A percentile compares a stretch with the other conserved stretches of the same genome.
Evolutionary conservation across 2,888 invertebrate genomes (phyloP).

Genomic region (Rotaria magnacalcarata): DNA sequence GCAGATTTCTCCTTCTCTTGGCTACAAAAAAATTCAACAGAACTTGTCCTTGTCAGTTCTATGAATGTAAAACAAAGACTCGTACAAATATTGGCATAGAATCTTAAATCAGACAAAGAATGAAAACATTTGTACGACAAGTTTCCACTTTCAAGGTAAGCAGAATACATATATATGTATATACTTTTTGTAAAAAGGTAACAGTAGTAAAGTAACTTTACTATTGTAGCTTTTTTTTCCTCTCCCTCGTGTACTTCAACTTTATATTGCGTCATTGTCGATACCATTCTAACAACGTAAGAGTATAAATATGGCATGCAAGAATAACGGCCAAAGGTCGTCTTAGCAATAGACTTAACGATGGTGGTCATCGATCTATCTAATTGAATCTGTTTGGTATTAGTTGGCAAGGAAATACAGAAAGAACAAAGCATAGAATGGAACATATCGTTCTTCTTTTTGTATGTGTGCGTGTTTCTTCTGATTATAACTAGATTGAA

Average conservation of each 20-base stretch:
- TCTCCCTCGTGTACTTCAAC: neutral
- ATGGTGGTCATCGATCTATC: slow-evolving; percentile 26
- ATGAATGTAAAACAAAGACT: neutral
- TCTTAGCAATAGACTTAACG: neutral
- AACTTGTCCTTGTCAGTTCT: neutral
- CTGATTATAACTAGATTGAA: neutral
- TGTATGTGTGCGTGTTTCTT: neutral
- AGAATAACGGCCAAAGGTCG: slow-evolving; percentile 18
- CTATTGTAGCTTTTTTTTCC: neutral
- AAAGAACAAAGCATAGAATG: neutral
- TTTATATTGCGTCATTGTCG: neutral
- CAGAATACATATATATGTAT: neutral
- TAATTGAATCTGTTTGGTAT: slow-evolving; percentile 21
- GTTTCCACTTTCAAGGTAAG: neutral
- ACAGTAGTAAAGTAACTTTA: neutral
- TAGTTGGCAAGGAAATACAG: neutral
- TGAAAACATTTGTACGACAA: neutral
- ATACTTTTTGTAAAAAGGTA: neutral
- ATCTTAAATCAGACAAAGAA: neutral
- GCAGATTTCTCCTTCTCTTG: neutral
- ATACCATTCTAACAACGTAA: neutral
- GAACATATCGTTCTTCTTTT: neutral
- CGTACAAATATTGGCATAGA: neutral
- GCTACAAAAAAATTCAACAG: neutral
- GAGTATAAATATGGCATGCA: neutral